phyloP scores from a whole-genome alignment of 2,888 invertebrate species.

The Ischnus inquisitorius region DNA sequence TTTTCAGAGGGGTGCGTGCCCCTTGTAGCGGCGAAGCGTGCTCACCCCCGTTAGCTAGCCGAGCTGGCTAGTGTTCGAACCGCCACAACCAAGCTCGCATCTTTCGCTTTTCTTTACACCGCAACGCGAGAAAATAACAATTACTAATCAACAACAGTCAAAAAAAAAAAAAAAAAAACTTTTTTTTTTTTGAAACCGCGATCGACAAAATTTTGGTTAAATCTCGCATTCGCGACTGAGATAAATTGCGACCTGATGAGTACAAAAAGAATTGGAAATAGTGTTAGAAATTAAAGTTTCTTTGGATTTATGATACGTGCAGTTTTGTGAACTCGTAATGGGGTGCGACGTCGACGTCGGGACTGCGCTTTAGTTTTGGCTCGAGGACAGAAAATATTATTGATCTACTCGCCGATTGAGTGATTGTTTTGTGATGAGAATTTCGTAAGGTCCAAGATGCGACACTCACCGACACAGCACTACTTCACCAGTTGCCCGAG shows the following conservation, averaged over 20 bases:
- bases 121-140: slow-evolving; percentile 6
- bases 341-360: slow-evolving; percentile 74
- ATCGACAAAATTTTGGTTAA: neutral
- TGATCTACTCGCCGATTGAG: neutral
- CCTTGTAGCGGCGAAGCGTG: slow-evolving; percentile 74
- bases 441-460: slow-evolving; percentile 71
- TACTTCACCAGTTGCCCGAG: slow-evolving; percentile 81
- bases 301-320: neutral
- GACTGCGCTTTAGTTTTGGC: slow-evolving; percentile 3
- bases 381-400: neutral
- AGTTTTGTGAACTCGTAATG: slow-evolving; percentile 60
- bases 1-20: slow-evolving; percentile 80
- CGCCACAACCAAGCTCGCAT: slow-evolving; percentile 70
- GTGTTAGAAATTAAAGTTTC: neutral
- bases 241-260: neutral
- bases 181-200: neutral
- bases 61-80: slow-evolving; percentile 77
- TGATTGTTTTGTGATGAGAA: neutral
- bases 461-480: slow-evolving; percentile 74
- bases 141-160: slow-evolving; percentile 1
- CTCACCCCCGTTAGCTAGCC: slow-evolving; percentile 69
- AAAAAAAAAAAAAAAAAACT: slow-evolving; percentile 6
- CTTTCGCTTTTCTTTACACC: slow-evolving; percentile 61
- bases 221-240: neutral
- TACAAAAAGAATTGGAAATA: neutral